A percentile compares a stretch with the other conserved stretches of the same genome.
Evolutionary conservation across 2,888 invertebrate genomes (phyloP).

Genomic region (Melanostoma mellinum): DNA sequence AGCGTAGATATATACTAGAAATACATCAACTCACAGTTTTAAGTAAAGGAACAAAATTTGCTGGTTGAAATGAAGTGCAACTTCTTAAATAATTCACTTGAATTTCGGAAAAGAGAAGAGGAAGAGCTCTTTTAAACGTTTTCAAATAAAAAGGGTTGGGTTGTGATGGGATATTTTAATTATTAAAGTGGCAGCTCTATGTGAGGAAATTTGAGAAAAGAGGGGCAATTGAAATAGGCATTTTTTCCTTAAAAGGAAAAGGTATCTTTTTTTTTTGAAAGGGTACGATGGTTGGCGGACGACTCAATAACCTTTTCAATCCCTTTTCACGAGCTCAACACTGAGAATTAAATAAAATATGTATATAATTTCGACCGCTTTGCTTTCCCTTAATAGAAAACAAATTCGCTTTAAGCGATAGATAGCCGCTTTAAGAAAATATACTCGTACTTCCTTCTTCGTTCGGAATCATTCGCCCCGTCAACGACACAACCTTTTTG

Average conservation of each 20-base stretch:
- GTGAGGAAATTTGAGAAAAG: slow-evolving; percentile 16
- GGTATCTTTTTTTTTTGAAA: slow-evolving; percentile 9
- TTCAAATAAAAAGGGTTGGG: slow-evolving; percentile 43
- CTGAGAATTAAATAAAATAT: slow-evolving; percentile 17
- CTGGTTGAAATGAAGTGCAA: slow-evolving; percentile 15
- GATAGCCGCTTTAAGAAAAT: neutral
- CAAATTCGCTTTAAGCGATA: neutral
- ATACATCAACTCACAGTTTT: slow-evolving; percentile 14
- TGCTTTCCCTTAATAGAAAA: neutral
- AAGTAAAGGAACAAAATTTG: neutral
- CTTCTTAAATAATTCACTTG: slow-evolving; percentile 12
- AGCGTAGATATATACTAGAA: neutral
- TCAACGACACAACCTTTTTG: neutral
- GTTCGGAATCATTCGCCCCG: too few species aligned
- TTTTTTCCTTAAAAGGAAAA: neutral
- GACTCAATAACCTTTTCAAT: slow-evolving; percentile 5
- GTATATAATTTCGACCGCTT: neutral
- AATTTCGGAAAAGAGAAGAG: neutral
- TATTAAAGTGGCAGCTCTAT: slow-evolving; percentile 35
- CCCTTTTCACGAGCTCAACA: slow-evolving; percentile 1
- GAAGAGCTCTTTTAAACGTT: slow-evolving; percentile 10
- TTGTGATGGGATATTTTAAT: slow-evolving; percentile 49
- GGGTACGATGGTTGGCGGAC: neutral
- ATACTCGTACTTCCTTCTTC: neutral
- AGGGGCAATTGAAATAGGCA: slow-evolving; percentile 27